phyloP scores from a whole-genome alignment of 2,888 invertebrate species.

The Nomada flava region DNA sequence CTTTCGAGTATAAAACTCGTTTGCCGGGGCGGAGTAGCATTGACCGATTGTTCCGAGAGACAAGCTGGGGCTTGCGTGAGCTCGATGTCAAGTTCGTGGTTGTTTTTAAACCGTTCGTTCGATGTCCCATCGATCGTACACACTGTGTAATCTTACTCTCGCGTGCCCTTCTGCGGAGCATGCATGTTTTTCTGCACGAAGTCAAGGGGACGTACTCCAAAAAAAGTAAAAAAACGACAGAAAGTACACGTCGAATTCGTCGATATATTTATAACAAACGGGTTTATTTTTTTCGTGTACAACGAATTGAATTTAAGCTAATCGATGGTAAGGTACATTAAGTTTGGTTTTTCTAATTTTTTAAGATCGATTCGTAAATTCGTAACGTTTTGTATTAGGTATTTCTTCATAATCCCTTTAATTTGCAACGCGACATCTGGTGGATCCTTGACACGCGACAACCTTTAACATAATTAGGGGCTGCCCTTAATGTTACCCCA shows the following conservation, averaged over 20 bases:
- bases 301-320: background rate
- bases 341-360: background rate
- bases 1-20: conserved; percentile 29
- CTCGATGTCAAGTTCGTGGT: conserved; percentile 69
- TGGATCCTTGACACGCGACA: conserved; percentile 23
- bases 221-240: background rate
- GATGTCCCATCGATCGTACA: conserved; percentile 64
- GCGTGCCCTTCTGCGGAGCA: conserved; percentile 38
- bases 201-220: background rate
- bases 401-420: background rate
- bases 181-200: conserved; percentile 34
- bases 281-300: too few relatives aligned
- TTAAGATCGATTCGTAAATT: background rate
- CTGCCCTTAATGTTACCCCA: background rate
- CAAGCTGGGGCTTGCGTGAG: conserved; percentile 53
- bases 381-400: background rate
- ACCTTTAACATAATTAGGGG: conserved; percentile 33
- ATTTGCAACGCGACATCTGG: conserved; percentile 30
- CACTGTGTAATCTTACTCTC: conserved; percentile 54
- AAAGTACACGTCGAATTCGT: conserved; percentile 8
- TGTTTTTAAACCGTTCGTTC: conserved; percentile 60
- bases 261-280: background rate
- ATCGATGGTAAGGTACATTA: too few relatives aligned
- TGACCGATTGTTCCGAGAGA: conserved; percentile 59
- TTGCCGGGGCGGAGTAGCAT: conserved; percentile 57